phyloP scores from a whole-genome alignment of 2,888 invertebrate genomes.

The Notodonta dromedarius region DNA sequence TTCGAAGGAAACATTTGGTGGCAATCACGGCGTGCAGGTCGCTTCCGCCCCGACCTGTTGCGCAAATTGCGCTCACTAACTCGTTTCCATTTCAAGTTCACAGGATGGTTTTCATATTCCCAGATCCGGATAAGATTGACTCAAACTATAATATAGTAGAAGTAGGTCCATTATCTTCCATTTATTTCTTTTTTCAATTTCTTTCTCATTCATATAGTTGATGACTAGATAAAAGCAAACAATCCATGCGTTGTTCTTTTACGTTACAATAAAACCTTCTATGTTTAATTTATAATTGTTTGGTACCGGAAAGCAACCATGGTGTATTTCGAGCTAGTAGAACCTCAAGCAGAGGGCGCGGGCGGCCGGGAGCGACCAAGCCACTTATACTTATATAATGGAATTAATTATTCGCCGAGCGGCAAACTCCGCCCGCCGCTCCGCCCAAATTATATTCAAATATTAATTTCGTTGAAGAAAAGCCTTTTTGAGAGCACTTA shows the following conservation, averaged over 20 bases:
- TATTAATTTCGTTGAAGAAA: constrained; percentile 84
- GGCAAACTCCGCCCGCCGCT: constrained; percentile 82
- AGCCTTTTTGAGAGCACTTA: constrained; percentile 84
- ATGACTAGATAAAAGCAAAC: no score
- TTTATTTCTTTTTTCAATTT: no score
- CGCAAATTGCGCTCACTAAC: constrained; percentile 66
- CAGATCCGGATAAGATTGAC: neutral
- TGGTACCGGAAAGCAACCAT: constrained; percentile 32
- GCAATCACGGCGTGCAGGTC: constrained; percentile 82
- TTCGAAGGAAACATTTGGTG: constrained; percentile 82
- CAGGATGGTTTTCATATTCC: neutral
- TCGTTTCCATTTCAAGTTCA: constrained; percentile 18
- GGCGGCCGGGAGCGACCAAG: constrained; percentile 55
- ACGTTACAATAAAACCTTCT: no score
- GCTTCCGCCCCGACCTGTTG: constrained; percentile 84
- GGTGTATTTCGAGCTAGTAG: constrained; percentile 41
- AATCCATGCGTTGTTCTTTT: no score
- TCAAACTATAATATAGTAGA: no score
- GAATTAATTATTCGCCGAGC: constrained; percentile 83
- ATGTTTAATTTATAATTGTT: constrained; percentile 4
- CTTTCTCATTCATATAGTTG: no score
- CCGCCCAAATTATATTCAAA: constrained; percentile 84
- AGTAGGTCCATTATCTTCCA: no score
- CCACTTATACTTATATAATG: constrained; percentile 75
- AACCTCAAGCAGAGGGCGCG: constrained; percentile 34